These are phyloP conservation scores for Drosophila mulleri DNA, from an alignment of 2,888 invertebrate genomes.

Conservation along the genomic window DNA sequence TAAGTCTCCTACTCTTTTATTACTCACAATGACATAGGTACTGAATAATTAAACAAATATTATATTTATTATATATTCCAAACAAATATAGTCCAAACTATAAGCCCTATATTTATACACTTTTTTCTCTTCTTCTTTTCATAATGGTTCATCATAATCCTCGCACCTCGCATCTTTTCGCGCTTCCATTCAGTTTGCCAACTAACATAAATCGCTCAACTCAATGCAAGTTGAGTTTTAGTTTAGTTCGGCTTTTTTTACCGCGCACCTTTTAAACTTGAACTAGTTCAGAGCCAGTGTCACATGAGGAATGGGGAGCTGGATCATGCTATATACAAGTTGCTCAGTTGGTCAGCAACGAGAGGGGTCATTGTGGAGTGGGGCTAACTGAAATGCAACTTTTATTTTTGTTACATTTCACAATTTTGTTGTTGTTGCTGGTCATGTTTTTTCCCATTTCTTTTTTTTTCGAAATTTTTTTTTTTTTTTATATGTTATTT, in stretches of 20 bases:
- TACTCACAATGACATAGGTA: neutral
- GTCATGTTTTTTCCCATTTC: conserved; percentile 41
- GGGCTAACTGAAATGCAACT: conserved; percentile 37
- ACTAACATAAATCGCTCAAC: conserved; percentile 41
- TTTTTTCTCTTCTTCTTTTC: neutral
- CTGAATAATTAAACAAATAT: too few species aligned
- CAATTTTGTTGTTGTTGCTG: conserved; percentile 49
- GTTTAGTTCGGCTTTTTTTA: conserved; percentile 23
- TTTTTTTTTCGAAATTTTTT: conserved; percentile 6
- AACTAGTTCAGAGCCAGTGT: conserved; percentile 42
- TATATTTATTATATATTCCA: too few species aligned
- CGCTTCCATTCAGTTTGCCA: conserved; percentile 30
- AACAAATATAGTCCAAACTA: too few species aligned
- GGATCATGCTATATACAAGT: conserved; percentile 5
- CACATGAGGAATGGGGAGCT: conserved; percentile 1
- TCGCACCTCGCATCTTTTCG: neutral
- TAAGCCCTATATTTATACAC: neutral
- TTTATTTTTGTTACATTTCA: conserved; percentile 54
- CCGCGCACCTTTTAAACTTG: conserved; percentile 52
- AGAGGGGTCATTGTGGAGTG: neutral
- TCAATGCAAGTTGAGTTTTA: conserved; percentile 38
- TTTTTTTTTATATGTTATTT: conserved; percentile 69
- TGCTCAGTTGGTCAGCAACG: conserved; percentile 16
- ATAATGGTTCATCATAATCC: conserved; percentile 12
- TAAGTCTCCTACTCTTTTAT: neutral